Conservation (phyloP, 2,888 invertebrate genomes). For the Smittia sp. region DNA sequence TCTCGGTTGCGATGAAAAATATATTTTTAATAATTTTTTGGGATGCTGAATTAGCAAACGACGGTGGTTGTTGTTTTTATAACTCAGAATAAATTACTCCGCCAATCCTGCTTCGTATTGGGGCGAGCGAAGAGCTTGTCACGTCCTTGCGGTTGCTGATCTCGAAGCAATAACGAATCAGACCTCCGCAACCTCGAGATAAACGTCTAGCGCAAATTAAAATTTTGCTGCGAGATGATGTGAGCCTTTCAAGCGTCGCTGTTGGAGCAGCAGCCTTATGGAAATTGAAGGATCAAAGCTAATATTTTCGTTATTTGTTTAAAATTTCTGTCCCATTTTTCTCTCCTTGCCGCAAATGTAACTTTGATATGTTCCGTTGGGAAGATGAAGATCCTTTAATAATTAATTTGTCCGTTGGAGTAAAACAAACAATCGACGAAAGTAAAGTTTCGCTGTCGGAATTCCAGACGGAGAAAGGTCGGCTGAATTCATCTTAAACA, state of each 20-base stretch:
- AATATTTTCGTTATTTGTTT: background rate
- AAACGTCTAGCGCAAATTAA: slow-evolving; percentile 3
- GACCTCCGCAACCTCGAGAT: background rate
- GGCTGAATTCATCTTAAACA: slow-evolving; percentile 3
- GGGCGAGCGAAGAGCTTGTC: background rate
- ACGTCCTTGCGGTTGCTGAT: too few relatives aligned
- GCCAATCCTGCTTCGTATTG: background rate
- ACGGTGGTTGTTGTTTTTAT: background rate
- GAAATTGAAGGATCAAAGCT: slow-evolving; percentile 12
- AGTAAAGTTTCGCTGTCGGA: background rate
- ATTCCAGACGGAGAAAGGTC: background rate
- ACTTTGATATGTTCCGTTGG: background rate
- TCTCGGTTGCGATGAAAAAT: slow-evolving; percentile 34
- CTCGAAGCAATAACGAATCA: too few relatives aligned
- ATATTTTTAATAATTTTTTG: slow-evolving; percentile 36
- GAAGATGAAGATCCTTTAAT: background rate
- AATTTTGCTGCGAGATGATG: background rate
- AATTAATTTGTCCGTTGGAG: background rate
- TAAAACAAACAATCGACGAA: background rate
- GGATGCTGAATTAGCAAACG: slow-evolving; percentile 29
- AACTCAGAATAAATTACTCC: slow-evolving; percentile 32
- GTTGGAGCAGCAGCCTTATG: too few relatives aligned
- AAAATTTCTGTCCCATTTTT: background rate
- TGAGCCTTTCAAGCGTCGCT: background rate
- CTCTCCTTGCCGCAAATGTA: background rate